These are phyloP conservation scores for Parnassius apollo DNA, from an alignment of 2,888 invertebrate species.

Conservation along the genomic window DNA sequence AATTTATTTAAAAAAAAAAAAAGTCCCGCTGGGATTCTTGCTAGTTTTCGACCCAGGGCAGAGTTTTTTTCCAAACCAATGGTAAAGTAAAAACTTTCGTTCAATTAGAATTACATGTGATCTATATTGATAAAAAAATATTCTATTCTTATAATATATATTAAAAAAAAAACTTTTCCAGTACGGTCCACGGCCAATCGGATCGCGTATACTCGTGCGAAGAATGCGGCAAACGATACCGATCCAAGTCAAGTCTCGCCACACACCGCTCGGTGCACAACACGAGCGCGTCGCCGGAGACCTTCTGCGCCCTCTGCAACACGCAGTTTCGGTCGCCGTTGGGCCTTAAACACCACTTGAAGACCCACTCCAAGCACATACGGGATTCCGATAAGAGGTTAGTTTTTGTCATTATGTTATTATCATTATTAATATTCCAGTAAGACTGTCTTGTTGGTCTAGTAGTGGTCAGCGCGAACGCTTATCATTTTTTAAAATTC, in stretches of 20 bases:
- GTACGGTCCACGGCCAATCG: slow-evolving; percentile 36
- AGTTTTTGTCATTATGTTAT: slow-evolving; percentile 13
- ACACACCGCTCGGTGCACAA: slow-evolving; percentile 36
- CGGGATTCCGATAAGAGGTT: slow-evolving; percentile 46
- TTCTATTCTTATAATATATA: too few relatives aligned
- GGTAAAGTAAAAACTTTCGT: too few relatives aligned
- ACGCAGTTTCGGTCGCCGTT: slow-evolving; percentile 42
- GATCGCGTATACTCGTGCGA: slow-evolving; percentile 30
- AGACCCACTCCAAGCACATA: slow-evolving; percentile 51
- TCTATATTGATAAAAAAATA: too few relatives aligned
- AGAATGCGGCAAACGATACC: slow-evolving; percentile 36
- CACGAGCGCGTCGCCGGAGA: slow-evolving; percentile 26
- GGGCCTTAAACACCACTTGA: slow-evolving; percentile 47
- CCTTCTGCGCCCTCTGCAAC: slow-evolving; percentile 34
- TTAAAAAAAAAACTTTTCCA: slow-evolving; percentile 8
- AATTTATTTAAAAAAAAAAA: too few relatives aligned
- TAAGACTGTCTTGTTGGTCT: too few relatives aligned
- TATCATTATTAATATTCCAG: too few relatives aligned
- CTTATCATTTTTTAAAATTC: too few relatives aligned
- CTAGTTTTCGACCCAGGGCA: too few relatives aligned
- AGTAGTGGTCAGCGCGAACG: too few relatives aligned
- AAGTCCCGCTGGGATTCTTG: too few relatives aligned
- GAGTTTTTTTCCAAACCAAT: too few relatives aligned
- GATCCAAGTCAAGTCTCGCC: slow-evolving; percentile 32
- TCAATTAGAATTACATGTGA: too few relatives aligned